Evolutionary conservation across 2,113 vertebrate genomes (phyloP).

Genomic region (Clinocottus analis): DNA sequence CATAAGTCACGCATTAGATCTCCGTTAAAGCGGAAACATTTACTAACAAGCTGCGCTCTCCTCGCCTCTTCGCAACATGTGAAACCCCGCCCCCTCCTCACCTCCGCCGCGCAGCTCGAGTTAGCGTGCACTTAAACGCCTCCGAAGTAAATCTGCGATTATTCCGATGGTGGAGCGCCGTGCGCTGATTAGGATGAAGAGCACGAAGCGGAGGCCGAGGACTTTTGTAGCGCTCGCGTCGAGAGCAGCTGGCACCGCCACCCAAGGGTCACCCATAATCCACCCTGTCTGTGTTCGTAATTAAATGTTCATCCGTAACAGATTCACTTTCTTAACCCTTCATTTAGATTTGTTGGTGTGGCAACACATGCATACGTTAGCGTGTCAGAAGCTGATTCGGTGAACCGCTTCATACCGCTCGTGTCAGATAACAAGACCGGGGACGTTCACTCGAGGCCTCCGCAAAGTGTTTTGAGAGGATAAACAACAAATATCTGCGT

Average conservation of each 20-base stretch:
- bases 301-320: slow-evolving; percentile 53
- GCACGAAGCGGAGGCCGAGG: slow-evolving; percentile 41
- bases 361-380: background rate
- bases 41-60: slow-evolving; percentile 28
- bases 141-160: slow-evolving; percentile 32
- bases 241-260: slow-evolving; percentile 67
- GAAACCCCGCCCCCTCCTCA: background rate
- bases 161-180: slow-evolving; percentile 12
- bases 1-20: slow-evolving; percentile 11
- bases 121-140: background rate
- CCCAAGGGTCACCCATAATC: slow-evolving; percentile 61
- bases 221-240: slow-evolving; percentile 49
- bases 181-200: slow-evolving; percentile 53
- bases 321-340: background rate
- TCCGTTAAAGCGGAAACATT: slow-evolving; percentile 30
- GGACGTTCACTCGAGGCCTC: background rate
- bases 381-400: background rate
- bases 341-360: background rate
- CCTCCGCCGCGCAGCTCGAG: background rate
- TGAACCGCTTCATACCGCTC: background rate
- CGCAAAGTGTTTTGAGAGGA: background rate
- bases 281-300: slow-evolving; percentile 47
- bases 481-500: background rate
- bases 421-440: background rate
- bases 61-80: background rate